Percentiles rank a stretch among this genome's conserved stretches.
Conservation (phyloP, 2,113 vertebrate species). For the Pica pica region DNA sequence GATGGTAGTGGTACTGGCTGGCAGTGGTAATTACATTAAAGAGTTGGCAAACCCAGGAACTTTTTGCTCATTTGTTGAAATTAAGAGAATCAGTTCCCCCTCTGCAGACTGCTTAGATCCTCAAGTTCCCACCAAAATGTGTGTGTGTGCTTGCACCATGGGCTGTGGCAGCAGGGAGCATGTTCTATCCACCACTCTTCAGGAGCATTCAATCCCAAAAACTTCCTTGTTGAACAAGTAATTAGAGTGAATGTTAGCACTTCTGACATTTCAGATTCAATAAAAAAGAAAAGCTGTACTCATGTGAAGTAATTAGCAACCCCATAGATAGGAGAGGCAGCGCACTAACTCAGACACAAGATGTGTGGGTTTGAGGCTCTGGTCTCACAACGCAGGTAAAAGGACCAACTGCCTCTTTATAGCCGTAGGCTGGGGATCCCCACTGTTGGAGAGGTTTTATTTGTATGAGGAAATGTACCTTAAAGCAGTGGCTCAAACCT, state of each 20-base stretch:
- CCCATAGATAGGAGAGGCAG: neutral
- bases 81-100: neutral
- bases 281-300: neutral
- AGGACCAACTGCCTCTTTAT: neutral
- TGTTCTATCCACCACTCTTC: neutral
- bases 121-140: neutral
- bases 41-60: neutral
- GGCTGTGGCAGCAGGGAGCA: neutral
- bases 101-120: neutral
- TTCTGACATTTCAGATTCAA: neutral
- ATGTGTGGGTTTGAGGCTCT: neutral
- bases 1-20: conserved; percentile 34
- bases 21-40: neutral
- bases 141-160: too few species aligned
- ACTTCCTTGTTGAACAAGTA: neutral
- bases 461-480: neutral
- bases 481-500: neutral
- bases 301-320: neutral
- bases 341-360: neutral
- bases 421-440: neutral
- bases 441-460: neutral
- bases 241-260: neutral
- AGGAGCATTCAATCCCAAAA: neutral
- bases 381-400: neutral
- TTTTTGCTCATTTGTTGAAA: conserved; percentile 1